Base-by-base conservation (phyloP, 2,888 invertebrate species). In the Coelinius sp. region DNA sequence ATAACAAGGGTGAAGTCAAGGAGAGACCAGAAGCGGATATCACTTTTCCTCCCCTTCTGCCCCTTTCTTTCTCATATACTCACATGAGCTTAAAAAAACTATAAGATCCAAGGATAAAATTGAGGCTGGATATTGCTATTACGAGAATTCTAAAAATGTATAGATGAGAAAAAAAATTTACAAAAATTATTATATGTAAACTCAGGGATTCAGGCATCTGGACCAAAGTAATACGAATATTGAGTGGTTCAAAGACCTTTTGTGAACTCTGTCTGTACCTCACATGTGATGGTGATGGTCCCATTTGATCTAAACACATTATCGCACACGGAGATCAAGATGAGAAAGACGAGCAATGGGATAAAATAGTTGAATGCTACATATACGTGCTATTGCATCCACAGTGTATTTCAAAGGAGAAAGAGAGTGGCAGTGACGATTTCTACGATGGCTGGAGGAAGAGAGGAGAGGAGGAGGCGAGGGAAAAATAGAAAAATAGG, bases 41-140 rank as follows among this genome's bases (percentile, higher is more conserved):
- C 53, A 71, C 46, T 44, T 66, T 44, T 17, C 56, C 8, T 5
- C 27, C 27, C 14, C 56, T 56, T 10, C 35, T 10, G 20, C 52
- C 22, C 31, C 31, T 66, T 62, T 14, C 31, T 78, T 78, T 76
- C 66, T 69, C 74, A 70, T 70, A 35, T 41, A 44, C 49, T 68
- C 17, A 44, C 27, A 20, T 64, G 41, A 24, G 22, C 8, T 22
- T 46, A 6, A 25, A 41, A 12, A 35, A 35, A 41, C 3, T 5
- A 46, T 17, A 72, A 72, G 70, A 74, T 72, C 70, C 69, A 24
- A 14, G 27, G 44, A 22, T 49, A 27, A 56, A 56, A 68, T 49
- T 44, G 64, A 65, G 72, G 73, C 38, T 41, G 68, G 62, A 72
- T 49, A 22, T 24, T 70, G 76, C 71, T 52, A 38, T 63, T 64